Evolutionary conservation across 2,888 invertebrate species (phyloP).

Genomic region (Sympetrum striolatum): DNA sequence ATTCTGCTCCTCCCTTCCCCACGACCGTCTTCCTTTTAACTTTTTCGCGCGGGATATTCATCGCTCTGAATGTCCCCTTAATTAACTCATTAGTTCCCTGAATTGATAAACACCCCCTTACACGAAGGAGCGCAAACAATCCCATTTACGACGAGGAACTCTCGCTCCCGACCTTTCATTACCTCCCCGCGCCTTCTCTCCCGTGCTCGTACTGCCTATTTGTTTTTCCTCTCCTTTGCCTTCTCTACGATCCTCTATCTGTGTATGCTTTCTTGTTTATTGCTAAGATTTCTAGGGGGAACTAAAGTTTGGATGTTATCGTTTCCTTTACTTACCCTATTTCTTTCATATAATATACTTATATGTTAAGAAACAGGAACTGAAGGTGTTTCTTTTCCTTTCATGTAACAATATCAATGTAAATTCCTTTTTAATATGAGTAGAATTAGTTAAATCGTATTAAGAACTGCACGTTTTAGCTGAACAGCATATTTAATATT

Average conservation of each 20-base stretch:
- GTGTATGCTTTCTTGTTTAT: not conserved
- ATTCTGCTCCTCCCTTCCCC: not conserved
- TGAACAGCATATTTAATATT: no score
- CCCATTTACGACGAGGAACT: constrained; percentile 11
- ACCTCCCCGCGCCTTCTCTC: not conserved
- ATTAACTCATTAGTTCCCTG: constrained; percentile 64
- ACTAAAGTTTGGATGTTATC: no score
- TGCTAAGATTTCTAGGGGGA: not conserved
- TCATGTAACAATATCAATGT: no score
- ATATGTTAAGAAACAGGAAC: no score
- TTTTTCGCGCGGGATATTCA: constrained; percentile 55
- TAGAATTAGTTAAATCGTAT: no score
- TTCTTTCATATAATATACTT: no score
- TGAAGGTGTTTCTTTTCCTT: no score
- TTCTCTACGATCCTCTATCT: not conserved
- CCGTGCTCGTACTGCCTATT: not conserved
- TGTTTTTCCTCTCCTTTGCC: not conserved
- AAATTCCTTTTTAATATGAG: no score
- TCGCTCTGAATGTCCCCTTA: constrained; percentile 63
- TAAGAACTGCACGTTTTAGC: no score
- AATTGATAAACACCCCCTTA: constrained; percentile 57
- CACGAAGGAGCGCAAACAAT: constrained; percentile 37
- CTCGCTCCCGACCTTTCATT: not conserved
- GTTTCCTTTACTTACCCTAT: no score
- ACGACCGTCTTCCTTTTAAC: not conserved